Evolutionary conservation across 2,797 vertebrate species (phyloP), one percentile per base, ranked within the genome.

Genomic region (Sarcophilus harrisii): DNA sequence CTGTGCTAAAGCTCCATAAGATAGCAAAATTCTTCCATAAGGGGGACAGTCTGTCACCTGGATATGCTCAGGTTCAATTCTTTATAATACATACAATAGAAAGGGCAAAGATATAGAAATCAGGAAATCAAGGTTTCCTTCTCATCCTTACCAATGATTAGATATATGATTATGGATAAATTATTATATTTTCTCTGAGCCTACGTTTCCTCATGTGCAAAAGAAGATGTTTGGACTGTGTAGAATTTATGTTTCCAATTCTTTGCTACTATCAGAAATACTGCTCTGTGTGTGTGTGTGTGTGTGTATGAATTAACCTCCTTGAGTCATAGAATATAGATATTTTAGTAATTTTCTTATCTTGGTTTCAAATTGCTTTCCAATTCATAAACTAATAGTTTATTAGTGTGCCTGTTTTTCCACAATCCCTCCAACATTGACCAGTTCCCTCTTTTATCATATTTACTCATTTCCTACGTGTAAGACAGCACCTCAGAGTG

Each of bases 51-150:
- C 81, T 95, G 93, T 93, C 92, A 90, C 55, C 93, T 92, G n/a
- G 96, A 94, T 91, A 95, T 6, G 38, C 66, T 93, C 24, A 91
- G 90, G 13, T 94, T 97, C 96, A 93, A 52, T 95, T 97, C 97
- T 49, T 92, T 93, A 55, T 5, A 91, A 18, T 87, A 92, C 49
- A 93, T 14, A n/a, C 49, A 66, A 54, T 28, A 49, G 73, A 94
- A 97, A 95, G 55, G 92, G 93, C 45, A 91, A 0, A 96, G 92
- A 94, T 92, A 8, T 94, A n/a, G 73, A 96, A 59, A 54, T 92
- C 92, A 94, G 95, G 91, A 96, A 57, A 81, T 29, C 32, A 1
- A 1, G 16, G 30, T 96, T 94, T 66, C 93, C 59, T 11, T 14
- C 92, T 93, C 29, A 81, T 62, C 87, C 92, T 38, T 95, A 91